Conservation (phyloP, 2,888 invertebrate species). For the Scaptomyza caliginosa region DNA sequence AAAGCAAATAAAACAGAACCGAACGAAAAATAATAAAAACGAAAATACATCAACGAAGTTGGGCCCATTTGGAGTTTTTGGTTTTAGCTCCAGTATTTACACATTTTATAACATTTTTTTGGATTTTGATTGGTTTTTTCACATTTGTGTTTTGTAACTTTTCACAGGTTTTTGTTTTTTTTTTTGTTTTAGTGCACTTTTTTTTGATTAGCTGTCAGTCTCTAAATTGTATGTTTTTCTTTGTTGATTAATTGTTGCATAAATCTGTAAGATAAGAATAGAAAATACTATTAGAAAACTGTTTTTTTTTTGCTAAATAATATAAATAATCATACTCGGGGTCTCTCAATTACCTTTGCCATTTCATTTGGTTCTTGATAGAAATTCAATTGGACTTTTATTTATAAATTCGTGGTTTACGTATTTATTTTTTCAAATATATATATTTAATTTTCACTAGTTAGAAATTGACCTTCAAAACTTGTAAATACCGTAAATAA, state of each 20-base stretch:
- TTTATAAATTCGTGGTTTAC: background rate
- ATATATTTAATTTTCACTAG: conserved; percentile 1
- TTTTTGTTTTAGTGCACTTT: conserved; percentile 8
- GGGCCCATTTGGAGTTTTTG: conserved; percentile 68
- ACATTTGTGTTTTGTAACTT: conserved; percentile 4
- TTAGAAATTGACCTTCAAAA: conserved; percentile 47
- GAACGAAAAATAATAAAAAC: conserved; percentile 53
- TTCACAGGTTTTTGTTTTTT: background rate
- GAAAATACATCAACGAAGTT: conserved; percentile 37
- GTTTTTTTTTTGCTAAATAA: background rate
- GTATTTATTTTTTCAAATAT: background rate
- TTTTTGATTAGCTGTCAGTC: conserved; percentile 58
- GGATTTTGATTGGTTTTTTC: conserved; percentile 11
- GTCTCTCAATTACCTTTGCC: conserved; percentile 5
- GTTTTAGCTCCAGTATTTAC: conserved; percentile 1
- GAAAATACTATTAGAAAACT: background rate
- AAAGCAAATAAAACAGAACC: conserved; percentile 25
- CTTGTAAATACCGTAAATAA: conserved; percentile 17
- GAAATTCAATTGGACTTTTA: conserved; percentile 3
- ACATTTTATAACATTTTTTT: conserved; percentile 7
- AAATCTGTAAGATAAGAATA: conserved; percentile 38
- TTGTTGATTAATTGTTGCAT: conserved; percentile 14
- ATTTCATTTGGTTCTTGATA: background rate
- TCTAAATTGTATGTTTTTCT: conserved; percentile 20
- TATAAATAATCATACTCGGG: background rate